phyloP scores from a whole-genome alignment of 2,888 invertebrate genomes.

The Flexamia atlantica region DNA sequence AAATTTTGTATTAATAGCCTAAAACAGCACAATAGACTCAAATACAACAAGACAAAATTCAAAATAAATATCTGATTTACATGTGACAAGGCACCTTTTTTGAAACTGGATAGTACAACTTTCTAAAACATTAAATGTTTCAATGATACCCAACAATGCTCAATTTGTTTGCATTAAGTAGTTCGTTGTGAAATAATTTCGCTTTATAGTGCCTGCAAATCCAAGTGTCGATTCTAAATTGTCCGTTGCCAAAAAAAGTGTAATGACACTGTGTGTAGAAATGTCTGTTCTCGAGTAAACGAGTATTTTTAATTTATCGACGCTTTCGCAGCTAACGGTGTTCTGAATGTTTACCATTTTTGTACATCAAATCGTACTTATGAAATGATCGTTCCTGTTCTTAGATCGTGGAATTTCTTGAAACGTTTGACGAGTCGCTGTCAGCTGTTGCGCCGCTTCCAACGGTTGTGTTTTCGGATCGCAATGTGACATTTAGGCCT shows the following conservation, averaged over 20 bases:
- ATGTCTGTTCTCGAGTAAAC: conserved; percentile 5
- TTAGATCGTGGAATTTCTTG: conserved; percentile 18
- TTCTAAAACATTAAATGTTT: not conserved
- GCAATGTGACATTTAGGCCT: conserved; percentile 56
- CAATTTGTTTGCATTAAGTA: conserved; percentile 19
- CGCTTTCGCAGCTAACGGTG: conserved; percentile 36
- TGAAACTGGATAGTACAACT: not conserved
- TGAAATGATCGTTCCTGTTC: conserved; percentile 34
- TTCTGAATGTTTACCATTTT: conserved; percentile 44
- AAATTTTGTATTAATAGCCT: not conserved
- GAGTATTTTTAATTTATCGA: conserved; percentile 7
- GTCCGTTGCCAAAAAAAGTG: conserved; percentile 31
- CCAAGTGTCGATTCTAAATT: conserved; percentile 30
- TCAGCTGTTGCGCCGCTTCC: conserved; percentile 17
- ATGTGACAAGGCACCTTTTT: not conserved
- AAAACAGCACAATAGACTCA: not conserved
- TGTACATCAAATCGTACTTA: conserved; percentile 38
- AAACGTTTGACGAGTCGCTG: conserved; percentile 1
- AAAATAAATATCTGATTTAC: not conserved
- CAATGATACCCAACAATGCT: conserved; percentile 19
- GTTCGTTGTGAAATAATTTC: conserved; percentile 37
- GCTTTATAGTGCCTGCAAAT: conserved; percentile 55
- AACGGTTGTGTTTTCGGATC: conserved; percentile 11
- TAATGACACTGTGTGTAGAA: not conserved
- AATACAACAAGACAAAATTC: not conserved